Percentiles rank a stretch among this genome's conserved stretches.
Evolutionary conservation across 30 jellyfish, hydroid and myxozoan species (phyloP).

Genomic region (Aurelia sp.): DNA sequence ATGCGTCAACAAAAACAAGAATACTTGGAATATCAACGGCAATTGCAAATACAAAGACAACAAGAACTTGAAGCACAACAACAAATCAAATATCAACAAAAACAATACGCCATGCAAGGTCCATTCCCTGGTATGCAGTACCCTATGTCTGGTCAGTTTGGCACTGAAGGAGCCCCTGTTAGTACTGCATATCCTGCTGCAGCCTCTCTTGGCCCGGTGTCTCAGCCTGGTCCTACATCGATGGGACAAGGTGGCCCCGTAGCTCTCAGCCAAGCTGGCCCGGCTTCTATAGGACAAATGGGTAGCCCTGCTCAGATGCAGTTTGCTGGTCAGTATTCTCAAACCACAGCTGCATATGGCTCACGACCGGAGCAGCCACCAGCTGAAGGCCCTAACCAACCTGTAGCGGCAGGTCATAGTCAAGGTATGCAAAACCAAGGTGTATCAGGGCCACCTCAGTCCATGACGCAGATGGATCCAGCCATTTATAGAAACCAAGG

Average conservation of each 20-base stretch:
- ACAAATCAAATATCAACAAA: slow-evolving; percentile 78
- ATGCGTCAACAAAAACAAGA: slow-evolving; percentile 99
- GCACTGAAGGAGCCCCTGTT: slow-evolving; percentile 16
- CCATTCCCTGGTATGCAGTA: slow-evolving; percentile 14
- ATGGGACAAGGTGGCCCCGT: slow-evolving; percentile 19
- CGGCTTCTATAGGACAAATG: slow-evolving; percentile 12
- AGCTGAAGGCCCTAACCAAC: slow-evolving; percentile 9
- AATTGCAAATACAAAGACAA: slow-evolving; percentile 93
- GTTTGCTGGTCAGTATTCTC: slow-evolving; percentile 50
- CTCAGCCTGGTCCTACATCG: slow-evolving; percentile 17
- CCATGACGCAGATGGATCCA: slow-evolving; percentile 19
- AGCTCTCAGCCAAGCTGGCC: background rate
- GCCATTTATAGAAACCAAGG: background rate
- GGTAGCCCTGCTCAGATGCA: slow-evolving; percentile 23
- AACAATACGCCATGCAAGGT: slow-evolving; percentile 59
- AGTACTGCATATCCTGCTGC: slow-evolving; percentile 17
- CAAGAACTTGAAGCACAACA: slow-evolving; percentile 92
- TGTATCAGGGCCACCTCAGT: background rate
- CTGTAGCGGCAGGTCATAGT: background rate
- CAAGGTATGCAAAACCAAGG: slow-evolving; percentile 5
- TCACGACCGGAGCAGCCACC: slow-evolving; percentile 13
- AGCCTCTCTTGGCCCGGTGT: background rate
- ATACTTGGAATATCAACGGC: slow-evolving; percentile 94
- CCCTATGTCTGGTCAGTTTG: slow-evolving; percentile 29
- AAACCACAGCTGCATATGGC: slow-evolving; percentile 18